Percentiles rank a stretch among this genome's conserved stretches.
phyloP scores from a whole-genome alignment of 1,140 invertebrate species.

The Drosophila rufa region DNA sequence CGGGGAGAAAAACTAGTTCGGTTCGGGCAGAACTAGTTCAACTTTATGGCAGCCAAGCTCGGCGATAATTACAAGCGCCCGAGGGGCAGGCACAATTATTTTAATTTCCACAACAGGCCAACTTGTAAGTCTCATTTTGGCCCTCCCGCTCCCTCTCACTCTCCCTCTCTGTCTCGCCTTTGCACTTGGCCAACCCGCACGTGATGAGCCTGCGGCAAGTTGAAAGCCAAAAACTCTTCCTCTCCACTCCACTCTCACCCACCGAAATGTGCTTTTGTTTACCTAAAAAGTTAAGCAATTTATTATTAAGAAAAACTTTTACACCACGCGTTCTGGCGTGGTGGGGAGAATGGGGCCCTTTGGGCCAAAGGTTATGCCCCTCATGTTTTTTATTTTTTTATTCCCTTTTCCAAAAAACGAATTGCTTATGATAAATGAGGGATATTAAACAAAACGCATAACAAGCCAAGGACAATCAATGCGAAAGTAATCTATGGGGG shows the following conservation, averaged over 20 bases:
- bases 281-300: slow-evolving; percentile 80
- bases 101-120: slow-evolving; percentile 49
- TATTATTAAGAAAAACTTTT: slow-evolving; percentile 79
- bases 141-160: neutral
- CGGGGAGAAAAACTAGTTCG: slow-evolving; percentile 4
- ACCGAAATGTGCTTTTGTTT: slow-evolving; percentile 72
- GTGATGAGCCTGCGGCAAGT: slow-evolving; percentile 65
- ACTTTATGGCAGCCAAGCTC: slow-evolving; percentile 17
- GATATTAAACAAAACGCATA: slow-evolving; percentile 66
- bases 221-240: slow-evolving; percentile 49
- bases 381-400: slow-evolving; percentile 19
- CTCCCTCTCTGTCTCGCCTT: neutral
- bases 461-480: slow-evolving; percentile 47
- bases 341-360: neutral
- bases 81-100: slow-evolving; percentile 35
- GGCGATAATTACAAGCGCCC: slow-evolving; percentile 48
- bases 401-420: slow-evolving; percentile 10
- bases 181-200: slow-evolving; percentile 30
- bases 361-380: slow-evolving; percentile 36
- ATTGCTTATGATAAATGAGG: slow-evolving; percentile 62
- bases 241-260: neutral
- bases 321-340: slow-evolving; percentile 23
- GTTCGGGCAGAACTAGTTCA: slow-evolving; percentile 20
- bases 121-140: slow-evolving; percentile 30
- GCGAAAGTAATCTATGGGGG: neutral